Base-by-base conservation (phyloP, 2,888 invertebrate species). In the Macrostomum cliftonense region DNA sequence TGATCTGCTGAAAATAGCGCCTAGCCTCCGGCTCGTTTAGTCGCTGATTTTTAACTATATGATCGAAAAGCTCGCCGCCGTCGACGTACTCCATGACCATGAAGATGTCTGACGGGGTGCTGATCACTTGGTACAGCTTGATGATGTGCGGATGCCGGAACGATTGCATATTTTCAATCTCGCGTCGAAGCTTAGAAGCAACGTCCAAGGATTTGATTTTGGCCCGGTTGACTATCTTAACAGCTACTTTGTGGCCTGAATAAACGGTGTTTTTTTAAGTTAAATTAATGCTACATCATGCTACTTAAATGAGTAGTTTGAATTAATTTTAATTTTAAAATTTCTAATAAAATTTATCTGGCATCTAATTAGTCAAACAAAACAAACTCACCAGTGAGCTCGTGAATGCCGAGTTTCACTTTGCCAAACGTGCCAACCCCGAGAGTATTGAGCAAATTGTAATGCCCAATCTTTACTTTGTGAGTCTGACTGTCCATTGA, bases 21-120 rank as follows among this genome's bases (percentile, higher is more conserved):
- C 95, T 75, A 0, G 97, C 97, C 42, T 42, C 39, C 12, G 39
- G 36, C 20, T 51, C 51, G 52, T 58, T 62, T 61, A 77, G 76
- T 72, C 91, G 89, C 46, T 95, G 95, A 70, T 93, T 82, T 65
- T 95, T 97, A 0, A 99, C 97, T 59, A 99, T 99, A 67, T 99
- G 97, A 70, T 99, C 97, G 72, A 99, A 99, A 1, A 99, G 74
- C 71, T 99, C 97, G 37, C 97, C 97, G 2, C 97, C 97, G 47
- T 89, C 85, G 0, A 97, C 97, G 76, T 93, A 97, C 73, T 99
- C 97, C 97, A 97, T 95, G 54, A 99, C 93, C 95, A 99, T 97
- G 71, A 97, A 99, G 63, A 99, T 97, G 71, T 99, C 97, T 28
- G 93, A 88, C 4, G 95, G 95, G 12, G 97, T 99, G 58, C 91